Conservation (phyloP, 2,113 vertebrate species). For the Lichenostomus cassidix region DNA sequence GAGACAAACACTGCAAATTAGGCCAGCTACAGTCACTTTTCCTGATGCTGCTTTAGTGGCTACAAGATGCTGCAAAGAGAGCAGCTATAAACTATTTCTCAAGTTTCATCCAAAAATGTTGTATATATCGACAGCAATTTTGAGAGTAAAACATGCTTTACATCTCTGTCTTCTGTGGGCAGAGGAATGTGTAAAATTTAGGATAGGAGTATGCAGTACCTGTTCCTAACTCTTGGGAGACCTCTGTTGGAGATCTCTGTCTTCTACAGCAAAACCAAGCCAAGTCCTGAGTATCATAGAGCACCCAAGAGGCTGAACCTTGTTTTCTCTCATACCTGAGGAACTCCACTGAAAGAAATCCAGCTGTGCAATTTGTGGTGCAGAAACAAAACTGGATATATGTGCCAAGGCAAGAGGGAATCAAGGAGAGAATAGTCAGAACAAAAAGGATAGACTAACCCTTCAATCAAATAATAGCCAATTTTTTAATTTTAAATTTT, state of each 20-base stretch:
- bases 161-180: neutral
- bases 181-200: neutral
- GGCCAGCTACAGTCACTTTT: neutral
- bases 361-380: neutral
- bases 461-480: neutral
- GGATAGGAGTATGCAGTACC: neutral
- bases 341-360: neutral
- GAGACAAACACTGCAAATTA: neutral
- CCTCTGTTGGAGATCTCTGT: neutral
- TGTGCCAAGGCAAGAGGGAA: neutral
- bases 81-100: neutral
- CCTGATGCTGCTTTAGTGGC: neutral
- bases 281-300: neutral
- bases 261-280: neutral
- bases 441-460: neutral
- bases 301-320: neutral
- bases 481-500: neutral
- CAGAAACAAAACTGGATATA: neutral
- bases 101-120: neutral
- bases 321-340: neutral
- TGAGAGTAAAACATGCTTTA: neutral
- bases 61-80: neutral
- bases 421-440: neutral
- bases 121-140: neutral
- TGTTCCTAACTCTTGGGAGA: neutral